Evolutionary conservation across 2,113 vertebrate species (phyloP), one percentile per base, ranked within the genome.

Genomic region (Geothlypis trichas): DNA sequence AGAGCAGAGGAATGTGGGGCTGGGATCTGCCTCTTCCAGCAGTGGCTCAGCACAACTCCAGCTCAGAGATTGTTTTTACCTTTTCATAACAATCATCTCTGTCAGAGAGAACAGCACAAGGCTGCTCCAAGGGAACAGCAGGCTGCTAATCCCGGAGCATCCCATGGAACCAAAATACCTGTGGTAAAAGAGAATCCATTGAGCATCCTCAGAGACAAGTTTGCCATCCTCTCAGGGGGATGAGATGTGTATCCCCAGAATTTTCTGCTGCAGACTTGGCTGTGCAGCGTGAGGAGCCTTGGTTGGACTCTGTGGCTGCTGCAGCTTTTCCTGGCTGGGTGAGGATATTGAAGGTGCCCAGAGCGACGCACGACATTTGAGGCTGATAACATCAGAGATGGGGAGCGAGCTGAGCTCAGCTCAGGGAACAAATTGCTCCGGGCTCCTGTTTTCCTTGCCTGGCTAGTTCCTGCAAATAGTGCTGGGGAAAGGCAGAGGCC

Each of bases 371-470:
- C 2, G 42, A 67, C 77, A 28, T 61, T 87, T 79, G 81, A 72
- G 67, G 86, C 51, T 31, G 81, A 27, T 86, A 87, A 46, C 84
- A 87, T 87, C 84, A 62, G 59, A 4, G n/a, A 82, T 39, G 82
- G 37, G 73, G 89, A 90, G 78, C 1, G 1, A 1, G 9, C 3
- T 30, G 44, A 3, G 73, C 66, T 51, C 66, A 85, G 94, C 78
- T 61, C 80, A 49, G 77, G 90, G 92, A 67, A 62, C 79, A 67
- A 24, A 87, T 76, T 0, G 83, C 86, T 93, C 37, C 1, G 2
- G 87, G 96, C 90, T 35, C 28, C 87, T 44, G 41, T 82, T 91
- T 87, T 73, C 88, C 77, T 65, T 78, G 89, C 94, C 71, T 91
- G 94, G 87, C 81, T 82, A 41, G 51, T 58, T 87, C 35, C 63